Base-by-base conservation (phyloP, 2,797 vertebrate species). In the Peromyscus aztecus region DNA sequence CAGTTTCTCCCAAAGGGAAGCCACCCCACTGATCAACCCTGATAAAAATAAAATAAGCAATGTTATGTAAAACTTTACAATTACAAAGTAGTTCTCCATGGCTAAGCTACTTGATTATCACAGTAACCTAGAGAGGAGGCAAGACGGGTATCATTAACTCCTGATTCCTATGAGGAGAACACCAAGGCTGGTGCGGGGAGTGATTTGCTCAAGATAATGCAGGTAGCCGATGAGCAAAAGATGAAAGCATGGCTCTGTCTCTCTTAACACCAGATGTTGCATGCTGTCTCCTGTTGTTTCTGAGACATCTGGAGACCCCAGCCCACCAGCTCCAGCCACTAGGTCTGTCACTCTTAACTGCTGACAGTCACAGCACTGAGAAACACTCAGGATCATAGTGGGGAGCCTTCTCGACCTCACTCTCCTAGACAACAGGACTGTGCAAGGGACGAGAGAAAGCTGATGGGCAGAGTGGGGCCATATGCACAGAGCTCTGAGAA, bases 41-140 rank as follows among this genome's bases (percentile, higher is more conserved):
- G 63, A 88, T 69, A 43, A 89, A 95, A 88, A 94, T 29, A 92
- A 65, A 88, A 93, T 29, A 92, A 65, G 69, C 43, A 75, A 69
- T 16, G 31, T 14, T 59, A 21, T 43, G n/a, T 69, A 75, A 87
- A 84, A 80, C 46, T 77, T 76, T 11, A 76, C 49, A 90, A 31
- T 81, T 75, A 59, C 8, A 19, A 83, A 88, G 29, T 78, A 89
- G 23, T 84, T 73, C 80, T 5, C 77, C 76, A 71, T 10, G 14
- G 75, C 89, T 52, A 83, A 90, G 23, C 17, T 23, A 52, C 78
- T 43, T 55, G 29, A 73, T 90, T 91, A 63, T 75, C 71, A 93
- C 3, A 43, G 13, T 17, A 52, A 67, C 52, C 63, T 81, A 73
- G 80, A 91, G 4, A 52, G 67, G 46, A 82, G 89, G 37, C 31